Evolutionary conservation across 2,888 invertebrate genomes (phyloP).

Genomic region (Smittia sp.): DNA sequence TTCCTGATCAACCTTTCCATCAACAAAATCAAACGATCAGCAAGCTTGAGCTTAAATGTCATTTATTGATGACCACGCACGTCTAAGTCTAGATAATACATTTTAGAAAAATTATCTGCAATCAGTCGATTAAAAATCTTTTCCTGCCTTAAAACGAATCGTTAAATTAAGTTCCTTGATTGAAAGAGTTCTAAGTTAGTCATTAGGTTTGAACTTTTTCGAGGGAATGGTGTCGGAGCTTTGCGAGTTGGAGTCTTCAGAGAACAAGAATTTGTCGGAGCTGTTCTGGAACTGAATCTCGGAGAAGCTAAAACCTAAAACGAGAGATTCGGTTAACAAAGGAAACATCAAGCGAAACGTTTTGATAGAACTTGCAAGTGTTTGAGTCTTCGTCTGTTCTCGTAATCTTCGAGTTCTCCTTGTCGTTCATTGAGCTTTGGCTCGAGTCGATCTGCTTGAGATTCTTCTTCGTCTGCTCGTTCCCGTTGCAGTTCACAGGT

Average conservation of each 20-base stretch:
- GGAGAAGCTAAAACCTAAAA: constrained; percentile 66
- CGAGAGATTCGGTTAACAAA: constrained; percentile 32
- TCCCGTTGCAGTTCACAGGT: constrained; percentile 68
- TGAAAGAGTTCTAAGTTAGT: neutral
- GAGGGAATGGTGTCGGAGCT: constrained; percentile 16
- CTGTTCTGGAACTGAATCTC: constrained; percentile 83
- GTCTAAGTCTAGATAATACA: no score
- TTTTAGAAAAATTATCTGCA: no score
- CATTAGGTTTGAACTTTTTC: constrained; percentile 12
- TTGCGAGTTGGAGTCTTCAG: constrained; percentile 87
- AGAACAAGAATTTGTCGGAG: constrained; percentile 83
- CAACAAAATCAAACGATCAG: no score
- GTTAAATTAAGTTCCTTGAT: no score
- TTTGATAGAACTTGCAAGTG: constrained; percentile 65
- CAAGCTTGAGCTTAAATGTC: neutral
- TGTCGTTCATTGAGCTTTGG: constrained; percentile 33
- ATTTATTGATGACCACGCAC: neutral
- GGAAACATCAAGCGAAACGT: neutral
- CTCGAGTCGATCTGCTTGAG: constrained; percentile 54
- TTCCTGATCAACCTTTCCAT: no score
- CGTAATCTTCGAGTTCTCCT: constrained; percentile 66
- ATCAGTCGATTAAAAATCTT: no score
- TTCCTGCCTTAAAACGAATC: no score
- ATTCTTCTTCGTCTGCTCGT: constrained; percentile 73
- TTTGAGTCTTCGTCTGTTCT: constrained; percentile 74